These are phyloP conservation scores for Acinonyx jubatus DNA, from an alignment of 2,113 vertebrate genomes.

Conservation along the genomic window DNA sequence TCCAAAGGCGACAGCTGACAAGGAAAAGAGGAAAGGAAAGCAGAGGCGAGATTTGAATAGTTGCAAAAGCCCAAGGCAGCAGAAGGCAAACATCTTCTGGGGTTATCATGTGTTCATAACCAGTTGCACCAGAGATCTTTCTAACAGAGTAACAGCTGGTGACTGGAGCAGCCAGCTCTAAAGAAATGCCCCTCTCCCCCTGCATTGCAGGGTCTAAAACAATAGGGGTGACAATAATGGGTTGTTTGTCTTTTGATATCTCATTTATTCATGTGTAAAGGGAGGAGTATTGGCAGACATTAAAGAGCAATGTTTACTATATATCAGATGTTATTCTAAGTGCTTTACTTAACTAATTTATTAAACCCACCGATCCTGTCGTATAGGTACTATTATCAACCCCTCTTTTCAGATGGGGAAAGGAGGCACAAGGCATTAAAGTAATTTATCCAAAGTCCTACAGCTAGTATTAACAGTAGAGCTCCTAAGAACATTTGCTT, in stretches of 20 bases:
- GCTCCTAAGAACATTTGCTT: neutral
- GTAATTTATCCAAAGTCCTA: neutral
- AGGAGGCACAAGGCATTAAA: neutral
- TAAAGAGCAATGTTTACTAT: neutral
- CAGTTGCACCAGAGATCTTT: conserved; percentile 7
- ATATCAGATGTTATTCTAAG: neutral
- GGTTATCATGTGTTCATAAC: conserved; percentile 33
- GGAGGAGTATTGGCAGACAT: neutral
- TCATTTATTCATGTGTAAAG: conserved; percentile 18
- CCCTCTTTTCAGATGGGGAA: neutral
- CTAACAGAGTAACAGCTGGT: conserved; percentile 51
- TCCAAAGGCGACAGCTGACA: conserved; percentile 57
- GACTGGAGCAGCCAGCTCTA: neutral
- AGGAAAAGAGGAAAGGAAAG: neutral
- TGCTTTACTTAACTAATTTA: neutral
- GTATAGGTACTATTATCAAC: neutral
- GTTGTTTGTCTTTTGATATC: neutral
- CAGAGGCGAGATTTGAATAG: neutral
- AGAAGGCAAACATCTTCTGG: conserved; percentile 49
- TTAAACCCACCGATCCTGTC: neutral
- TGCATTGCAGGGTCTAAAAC: neutral
- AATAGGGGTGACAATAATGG: neutral
- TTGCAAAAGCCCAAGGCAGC: conserved; percentile 58
- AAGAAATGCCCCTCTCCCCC: neutral
- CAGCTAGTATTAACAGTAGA: neutral